Evolutionary conservation across 2,797 vertebrate genomes (phyloP).

Genomic region (Babyrousa celebensis): DNA sequence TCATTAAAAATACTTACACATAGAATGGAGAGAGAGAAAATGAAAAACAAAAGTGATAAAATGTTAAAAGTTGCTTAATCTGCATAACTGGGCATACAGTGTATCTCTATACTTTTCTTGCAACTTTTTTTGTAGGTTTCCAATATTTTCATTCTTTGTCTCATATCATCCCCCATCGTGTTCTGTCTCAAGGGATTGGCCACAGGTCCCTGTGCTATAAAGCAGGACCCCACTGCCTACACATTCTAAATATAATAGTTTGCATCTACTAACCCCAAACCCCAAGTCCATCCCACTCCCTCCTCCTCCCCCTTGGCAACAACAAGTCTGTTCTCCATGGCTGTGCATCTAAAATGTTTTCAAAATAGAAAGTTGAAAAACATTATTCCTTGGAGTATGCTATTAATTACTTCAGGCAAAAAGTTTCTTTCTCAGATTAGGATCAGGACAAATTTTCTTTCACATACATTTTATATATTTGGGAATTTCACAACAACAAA

Average conservation of each 20-base stretch:
- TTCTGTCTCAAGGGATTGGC: no score
- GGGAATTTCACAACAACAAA: not conserved
- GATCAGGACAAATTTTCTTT: not conserved
- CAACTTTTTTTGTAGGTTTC: not conserved
- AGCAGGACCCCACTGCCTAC: no score
- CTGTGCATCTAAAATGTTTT: not conserved
- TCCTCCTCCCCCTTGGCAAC: no score
- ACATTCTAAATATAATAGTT: no score
- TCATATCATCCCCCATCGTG: no score
- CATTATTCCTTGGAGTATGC: not conserved
- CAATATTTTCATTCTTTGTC: no score
- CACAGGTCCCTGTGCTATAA: no score
- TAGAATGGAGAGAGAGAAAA: not conserved
- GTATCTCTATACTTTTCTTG: not conserved
- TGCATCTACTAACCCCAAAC: no score
- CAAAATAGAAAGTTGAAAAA: not conserved
- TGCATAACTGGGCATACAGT: not conserved
- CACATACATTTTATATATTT: not conserved
- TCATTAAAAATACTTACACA: not conserved
- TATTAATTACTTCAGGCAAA: not conserved
- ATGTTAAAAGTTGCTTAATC: constrained; percentile 28
- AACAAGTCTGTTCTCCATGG: no score
- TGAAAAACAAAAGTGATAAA: not conserved
- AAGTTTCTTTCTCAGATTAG: not conserved
- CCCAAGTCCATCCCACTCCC: no score